Conservation (phyloP, 2,797 vertebrate genomes). For the Xenops minutus region DNA sequence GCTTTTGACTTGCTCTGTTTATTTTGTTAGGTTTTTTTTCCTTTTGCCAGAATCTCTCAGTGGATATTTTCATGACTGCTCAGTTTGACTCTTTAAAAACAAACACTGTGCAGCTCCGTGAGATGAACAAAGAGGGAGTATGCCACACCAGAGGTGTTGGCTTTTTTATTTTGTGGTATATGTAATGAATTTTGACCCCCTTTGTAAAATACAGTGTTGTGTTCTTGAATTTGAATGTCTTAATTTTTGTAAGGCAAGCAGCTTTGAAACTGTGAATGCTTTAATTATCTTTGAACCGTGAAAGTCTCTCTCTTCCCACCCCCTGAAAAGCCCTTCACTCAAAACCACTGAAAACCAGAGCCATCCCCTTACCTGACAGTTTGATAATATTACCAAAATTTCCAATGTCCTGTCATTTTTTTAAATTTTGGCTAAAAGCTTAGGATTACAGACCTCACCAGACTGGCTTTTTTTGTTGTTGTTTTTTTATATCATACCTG, state of each 20-base stretch:
- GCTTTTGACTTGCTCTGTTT: constrained; percentile 26
- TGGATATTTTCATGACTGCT: constrained; percentile 47
- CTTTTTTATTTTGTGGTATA: neutral
- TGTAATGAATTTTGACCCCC: constrained; percentile 22
- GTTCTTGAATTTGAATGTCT: constrained; percentile 53
- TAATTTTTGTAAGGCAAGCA: constrained; percentile 63
- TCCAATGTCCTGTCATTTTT: neutral
- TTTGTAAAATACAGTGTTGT: constrained; percentile 52
- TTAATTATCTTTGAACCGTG: constrained; percentile 42
- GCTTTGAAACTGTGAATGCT: constrained; percentile 69
- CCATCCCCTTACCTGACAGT: neutral
- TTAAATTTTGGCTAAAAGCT: neutral
- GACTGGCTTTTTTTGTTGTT: neutral
- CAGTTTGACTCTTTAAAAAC: constrained; percentile 36
- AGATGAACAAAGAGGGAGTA: constrained; percentile 25
- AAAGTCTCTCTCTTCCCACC: neutral
- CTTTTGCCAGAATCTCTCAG: constrained; percentile 9
- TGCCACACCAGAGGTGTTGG: constrained; percentile 19
- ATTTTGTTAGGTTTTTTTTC: neutral
- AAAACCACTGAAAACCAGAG: neutral
- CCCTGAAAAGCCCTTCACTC: neutral
- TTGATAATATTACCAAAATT: neutral
- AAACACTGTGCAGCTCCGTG: neutral
- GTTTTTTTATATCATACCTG: neutral
- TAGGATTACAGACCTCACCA: neutral